Evolutionary conservation across 2,888 invertebrate species (phyloP).

Genomic region (Hemistola chrysoprasaria): DNA sequence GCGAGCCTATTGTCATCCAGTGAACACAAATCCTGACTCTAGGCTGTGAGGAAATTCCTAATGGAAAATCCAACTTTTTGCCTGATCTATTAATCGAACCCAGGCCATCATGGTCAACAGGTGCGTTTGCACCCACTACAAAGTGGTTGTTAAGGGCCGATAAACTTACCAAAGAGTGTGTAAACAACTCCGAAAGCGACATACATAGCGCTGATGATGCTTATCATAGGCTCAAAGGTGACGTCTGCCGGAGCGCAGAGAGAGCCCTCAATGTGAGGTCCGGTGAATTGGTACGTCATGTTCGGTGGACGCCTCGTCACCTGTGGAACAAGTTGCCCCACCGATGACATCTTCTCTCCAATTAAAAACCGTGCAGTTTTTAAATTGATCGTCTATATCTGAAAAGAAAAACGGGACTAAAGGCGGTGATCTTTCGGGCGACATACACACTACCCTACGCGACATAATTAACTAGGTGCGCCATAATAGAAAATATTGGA

Average conservation of each 20-base stretch:
- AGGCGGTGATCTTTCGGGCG: background rate
- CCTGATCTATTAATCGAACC: no score
- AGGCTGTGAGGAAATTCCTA: no score
- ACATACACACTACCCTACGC: no score
- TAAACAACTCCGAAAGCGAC: conserved; percentile 92
- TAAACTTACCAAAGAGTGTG: conserved; percentile 88
- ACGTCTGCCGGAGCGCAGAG: conserved; percentile 80
- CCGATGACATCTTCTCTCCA: conserved; percentile 63
- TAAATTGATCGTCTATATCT: background rate
- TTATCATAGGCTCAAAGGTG: conserved; percentile 82
- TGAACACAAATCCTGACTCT: no score
- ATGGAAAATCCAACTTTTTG: no score
- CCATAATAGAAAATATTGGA: no score
- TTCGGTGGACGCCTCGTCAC: conserved; percentile 73
- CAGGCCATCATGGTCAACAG: no score
- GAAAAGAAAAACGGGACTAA: conserved; percentile 6
- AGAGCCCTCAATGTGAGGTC: conserved; percentile 72
- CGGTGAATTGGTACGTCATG: conserved; percentile 59
- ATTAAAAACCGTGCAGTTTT: background rate
- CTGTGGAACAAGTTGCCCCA: conserved; percentile 81
- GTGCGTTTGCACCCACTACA: no score
- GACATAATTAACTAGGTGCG: no score
- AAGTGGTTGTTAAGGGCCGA: no score
- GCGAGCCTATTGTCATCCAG: no score
- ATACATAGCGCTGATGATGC: conserved; percentile 79